These are phyloP conservation scores for Drosophila pandora DNA, from an alignment of 1,140 invertebrate species.

Conservation along the genomic window DNA sequence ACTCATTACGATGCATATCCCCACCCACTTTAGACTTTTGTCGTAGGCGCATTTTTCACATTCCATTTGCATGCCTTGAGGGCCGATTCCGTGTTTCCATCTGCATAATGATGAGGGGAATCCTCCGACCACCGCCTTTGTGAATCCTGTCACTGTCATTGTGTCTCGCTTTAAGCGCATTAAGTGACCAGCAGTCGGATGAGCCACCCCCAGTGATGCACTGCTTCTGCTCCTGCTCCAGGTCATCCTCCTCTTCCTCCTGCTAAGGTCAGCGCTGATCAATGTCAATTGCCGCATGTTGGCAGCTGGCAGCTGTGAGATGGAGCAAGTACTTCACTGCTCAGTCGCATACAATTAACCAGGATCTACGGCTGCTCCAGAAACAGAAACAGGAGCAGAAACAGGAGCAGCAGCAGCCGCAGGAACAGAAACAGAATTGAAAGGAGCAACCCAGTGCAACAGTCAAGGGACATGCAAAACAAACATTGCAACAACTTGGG, in stretches of 20 bases:
- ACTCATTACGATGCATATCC: conserved; percentile 64
- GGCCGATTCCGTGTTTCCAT: conserved; percentile 49
- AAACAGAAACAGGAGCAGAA: not conserved
- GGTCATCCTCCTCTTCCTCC: not conserved
- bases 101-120: conserved; percentile 64
- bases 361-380: conserved; percentile 8
- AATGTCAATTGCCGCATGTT: conserved; percentile 60
- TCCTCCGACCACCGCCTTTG: not conserved
- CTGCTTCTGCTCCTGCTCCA: conserved; percentile 7
- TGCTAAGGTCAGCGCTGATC: conserved; percentile 65
- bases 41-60: conserved; percentile 60
- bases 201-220: conserved; percentile 2
- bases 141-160: conserved; percentile 15
- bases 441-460: conserved; percentile 8
- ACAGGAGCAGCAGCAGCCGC: not conserved
- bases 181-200: conserved; percentile 44
- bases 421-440: not conserved
- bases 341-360: conserved; percentile 51
- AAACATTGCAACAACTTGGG: conserved; percentile 40
- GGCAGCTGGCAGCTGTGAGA: conserved; percentile 31
- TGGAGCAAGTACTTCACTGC: conserved; percentile 3
- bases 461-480: conserved; percentile 30
- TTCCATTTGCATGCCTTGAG: conserved; percentile 68
- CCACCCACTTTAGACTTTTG: conserved; percentile 24
- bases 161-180: conserved; percentile 65